Evolutionary conservation across 2,888 invertebrate species (phyloP).

Genomic region (Drosophila formosana): DNA sequence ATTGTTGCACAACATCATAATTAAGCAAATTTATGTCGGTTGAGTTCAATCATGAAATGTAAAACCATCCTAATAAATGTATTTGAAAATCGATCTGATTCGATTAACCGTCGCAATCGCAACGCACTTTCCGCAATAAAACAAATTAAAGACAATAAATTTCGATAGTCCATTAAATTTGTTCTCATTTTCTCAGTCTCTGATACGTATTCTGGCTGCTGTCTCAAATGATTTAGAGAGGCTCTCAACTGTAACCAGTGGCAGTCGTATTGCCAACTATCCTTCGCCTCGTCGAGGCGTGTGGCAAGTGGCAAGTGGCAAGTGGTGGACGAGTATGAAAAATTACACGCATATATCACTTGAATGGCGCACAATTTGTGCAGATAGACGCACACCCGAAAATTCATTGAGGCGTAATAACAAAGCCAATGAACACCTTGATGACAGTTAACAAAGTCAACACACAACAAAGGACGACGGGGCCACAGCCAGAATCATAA

Average conservation of each 20-base stretch:
- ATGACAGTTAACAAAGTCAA: conserved; percentile 78
- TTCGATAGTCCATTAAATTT: conserved; percentile 49
- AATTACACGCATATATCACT: conserved; percentile 69
- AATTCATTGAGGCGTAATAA: conserved; percentile 81
- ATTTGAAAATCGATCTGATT: conserved; percentile 28
- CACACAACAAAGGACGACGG: conserved; percentile 34
- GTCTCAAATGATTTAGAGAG: conserved; percentile 50
- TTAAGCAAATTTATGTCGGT: background rate
- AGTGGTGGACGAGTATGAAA: conserved; percentile 42
- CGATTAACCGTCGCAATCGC: conserved; percentile 36
- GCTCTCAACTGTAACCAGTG: conserved; percentile 53
- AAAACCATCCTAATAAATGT: conserved; percentile 16
- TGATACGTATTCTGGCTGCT: background rate
- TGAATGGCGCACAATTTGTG: conserved; percentile 68
- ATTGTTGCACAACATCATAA: conserved; percentile 2
- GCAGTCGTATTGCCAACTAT: conserved; percentile 40
- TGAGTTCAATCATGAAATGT: background rate
- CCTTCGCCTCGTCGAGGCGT: background rate
- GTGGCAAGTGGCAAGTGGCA: background rate
- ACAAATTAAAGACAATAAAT: conserved; percentile 57
- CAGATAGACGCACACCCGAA: conserved; percentile 47
- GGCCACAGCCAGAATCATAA: conserved; percentile 1
- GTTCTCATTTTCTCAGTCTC: conserved; percentile 37
- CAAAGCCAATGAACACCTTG: conserved; percentile 82
- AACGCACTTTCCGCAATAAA: conserved; percentile 23